Base-by-base conservation (phyloP, 2,888 invertebrate species). In the Philereme vetulata region DNA sequence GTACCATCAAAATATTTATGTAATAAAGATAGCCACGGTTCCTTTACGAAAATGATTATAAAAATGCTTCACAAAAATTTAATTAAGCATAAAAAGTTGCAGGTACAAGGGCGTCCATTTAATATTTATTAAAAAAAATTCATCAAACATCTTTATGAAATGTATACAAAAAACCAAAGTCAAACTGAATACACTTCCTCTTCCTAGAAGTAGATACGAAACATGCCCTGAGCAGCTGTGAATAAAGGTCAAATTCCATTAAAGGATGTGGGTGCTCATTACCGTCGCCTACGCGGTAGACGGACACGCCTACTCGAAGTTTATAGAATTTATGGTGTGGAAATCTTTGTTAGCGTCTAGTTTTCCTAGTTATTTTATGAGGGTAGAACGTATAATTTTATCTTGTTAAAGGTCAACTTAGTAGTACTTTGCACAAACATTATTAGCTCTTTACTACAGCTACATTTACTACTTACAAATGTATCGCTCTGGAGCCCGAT, bases 231-330 rank as follows among this genome's bases (percentile, higher is more conserved):
- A 62, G 8, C 1, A 38, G 47, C 59, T 56, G 60, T 63, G 70
- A 74, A 81, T 84, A 85, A 78, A 73, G 78, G 60, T 76, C 71
- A 69, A 73, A 65, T 77, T 76, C 51, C 66, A 49, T 60, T 49
- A 62, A 50, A 51, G 21, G 56, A 62, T 56, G 66, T 72, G 67
- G 68, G 68, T 72, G 71, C 75, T 81, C 82, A 84, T 86, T 85
- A 84, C 71, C 69, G 72, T 50, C 54, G 57, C 60, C 72, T 75
- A 72, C 74, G 62, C 72, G 72, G 67, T 75, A 82, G 81, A 80
- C 76, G 65, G 67, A 72, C 82, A 80, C 85, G 84, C 86, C 86
- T 72, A 72, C 69, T 72, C 61, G 56, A 61, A 60, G 51, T 59
- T 52, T 46, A 46, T 56, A 35, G 43, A 52, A 64, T 66, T 65